These are phyloP conservation scores for Oxygymnocypris stewartii DNA, from an alignment of 2,113 vertebrate genomes.

Conservation along the genomic window DNA sequence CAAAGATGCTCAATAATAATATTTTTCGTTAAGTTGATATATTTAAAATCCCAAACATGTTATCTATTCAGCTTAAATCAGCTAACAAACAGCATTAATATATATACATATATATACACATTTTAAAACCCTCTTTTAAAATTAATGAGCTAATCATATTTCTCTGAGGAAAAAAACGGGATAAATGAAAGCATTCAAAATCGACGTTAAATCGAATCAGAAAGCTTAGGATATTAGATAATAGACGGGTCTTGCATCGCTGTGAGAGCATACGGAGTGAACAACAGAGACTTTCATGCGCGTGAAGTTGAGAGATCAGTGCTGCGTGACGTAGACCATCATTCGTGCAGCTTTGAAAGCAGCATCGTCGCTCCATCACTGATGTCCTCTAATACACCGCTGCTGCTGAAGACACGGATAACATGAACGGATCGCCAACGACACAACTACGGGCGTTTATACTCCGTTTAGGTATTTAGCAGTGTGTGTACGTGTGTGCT, in stretches of 20 bases:
- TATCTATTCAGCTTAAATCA: not conserved
- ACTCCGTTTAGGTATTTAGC: conserved; percentile 32
- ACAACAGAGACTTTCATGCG: not conserved
- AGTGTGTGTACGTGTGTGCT: conserved; percentile 56
- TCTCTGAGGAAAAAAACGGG: not conserved
- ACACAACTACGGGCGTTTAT: conserved; percentile 58
- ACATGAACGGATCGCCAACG: conserved; percentile 60
- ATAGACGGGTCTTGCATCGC: not conserved
- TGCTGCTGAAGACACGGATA: conserved; percentile 67
- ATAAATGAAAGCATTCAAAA: not conserved
- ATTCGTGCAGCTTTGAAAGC: conserved; percentile 49
- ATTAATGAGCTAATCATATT: not conserved
- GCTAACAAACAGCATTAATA: not conserved
- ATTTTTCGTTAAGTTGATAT: not conserved
- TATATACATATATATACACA: too few species aligned
- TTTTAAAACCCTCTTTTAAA: not conserved
- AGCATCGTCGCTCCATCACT: conserved; percentile 46
- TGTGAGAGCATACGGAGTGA: too few species aligned
- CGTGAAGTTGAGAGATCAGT: conserved; percentile 17
- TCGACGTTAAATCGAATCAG: not conserved
- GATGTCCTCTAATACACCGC: conserved; percentile 55
- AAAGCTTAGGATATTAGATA: not conserved
- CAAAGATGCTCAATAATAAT: not conserved
- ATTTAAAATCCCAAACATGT: not conserved
- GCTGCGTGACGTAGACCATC: conserved; percentile 26